Evolutionary conservation across 2,888 invertebrate species (phyloP), one percentile per base, ranked within the genome.

Genomic region (Pristionchus exspectatus): DNA sequence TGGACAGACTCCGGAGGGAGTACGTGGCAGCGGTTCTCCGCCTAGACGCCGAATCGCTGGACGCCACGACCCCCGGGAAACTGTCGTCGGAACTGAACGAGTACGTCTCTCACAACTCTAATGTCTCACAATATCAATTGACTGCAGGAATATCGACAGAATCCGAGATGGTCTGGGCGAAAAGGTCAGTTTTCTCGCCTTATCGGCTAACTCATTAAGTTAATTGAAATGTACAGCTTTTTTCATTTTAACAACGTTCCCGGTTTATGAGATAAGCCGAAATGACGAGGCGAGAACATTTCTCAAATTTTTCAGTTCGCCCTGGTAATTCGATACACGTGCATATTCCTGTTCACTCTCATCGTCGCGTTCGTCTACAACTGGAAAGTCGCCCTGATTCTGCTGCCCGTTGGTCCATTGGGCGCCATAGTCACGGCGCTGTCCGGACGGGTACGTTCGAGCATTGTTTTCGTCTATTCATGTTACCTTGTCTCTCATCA

Each of bases 361-460:
- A 90, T 92, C 89, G 90, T 90, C 14, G 91, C 91, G 30, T 89
- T 91, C n/a, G 88, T 90, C 63, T 91, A 91, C 85, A 91, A 92
- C 83, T 92, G 92, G 92, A 90, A 90, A 74, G 84, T 91, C n/a
- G 91, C 92, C 0, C 87, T 92, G 27, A 90, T 92, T 59, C 90
- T 91, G 16, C 88, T 92, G 24, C 91, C 91, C 10, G 86, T 92
- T 88, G 92, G 92, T 33, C 92, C 92, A 10, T 30, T 92, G 0
- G 91, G 91, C 16, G 92, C 92, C 0, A 90, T 92, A 38, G 91
- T 91, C 1, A 87, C 92, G 24, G 92, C 91, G 74, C 83, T 92
- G 18, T 87, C 91, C 85, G 91, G 91, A 30, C 72, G 72, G 72
- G 72, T 38, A 21, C 27, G n/a, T n/a, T 27, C 2, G 18, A 21